Percentiles rank a stretch among this genome's conserved stretches.
phyloP scores from a whole-genome alignment of 2,797 vertebrate genomes.

The Anolis apletophallus region DNA sequence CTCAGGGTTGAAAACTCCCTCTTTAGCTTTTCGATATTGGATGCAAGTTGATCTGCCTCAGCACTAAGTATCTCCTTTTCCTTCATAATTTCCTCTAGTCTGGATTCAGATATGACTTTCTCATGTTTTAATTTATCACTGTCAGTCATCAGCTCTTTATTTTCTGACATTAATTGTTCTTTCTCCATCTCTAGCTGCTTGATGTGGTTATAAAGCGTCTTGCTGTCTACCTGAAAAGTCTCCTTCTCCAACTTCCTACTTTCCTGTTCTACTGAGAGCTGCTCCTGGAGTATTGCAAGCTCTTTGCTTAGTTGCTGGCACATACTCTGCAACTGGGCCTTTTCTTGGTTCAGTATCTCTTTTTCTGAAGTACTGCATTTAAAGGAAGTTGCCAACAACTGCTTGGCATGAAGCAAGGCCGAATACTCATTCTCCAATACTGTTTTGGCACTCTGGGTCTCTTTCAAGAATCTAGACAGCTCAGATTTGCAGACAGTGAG shows the following conservation, averaged over 20 bases:
- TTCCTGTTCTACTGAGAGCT: slow-evolving; percentile 76
- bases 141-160: slow-evolving; percentile 75
- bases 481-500: slow-evolving; percentile 76
- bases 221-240: slow-evolving; percentile 66
- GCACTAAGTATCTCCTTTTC: slow-evolving; percentile 74
- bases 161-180: slow-evolving; percentile 67
- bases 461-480: slow-evolving; percentile 79
- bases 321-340: slow-evolving; percentile 75
- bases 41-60: slow-evolving; percentile 75
- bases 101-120: slow-evolving; percentile 76
- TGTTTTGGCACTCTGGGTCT: slow-evolving; percentile 74
- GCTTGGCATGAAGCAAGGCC: slow-evolving; percentile 72
- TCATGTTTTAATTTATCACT: slow-evolving; percentile 74
- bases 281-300: slow-evolving; percentile 68
- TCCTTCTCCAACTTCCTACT: slow-evolving; percentile 74
- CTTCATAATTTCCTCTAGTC: slow-evolving; percentile 71
- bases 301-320: slow-evolving; percentile 75
- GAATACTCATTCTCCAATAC: slow-evolving; percentile 72
- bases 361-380: slow-evolving; percentile 75
- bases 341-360: slow-evolving; percentile 77
- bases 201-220: slow-evolving; percentile 69
- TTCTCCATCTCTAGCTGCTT: slow-evolving; percentile 77
- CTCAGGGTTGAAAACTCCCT: slow-evolving; percentile 72
- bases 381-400: slow-evolving; percentile 77
- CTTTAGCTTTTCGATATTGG: slow-evolving; percentile 77